These are phyloP conservation scores for Agrotis ipsilon DNA, from an alignment of 2,888 invertebrate species.

Conservation along the genomic window DNA sequence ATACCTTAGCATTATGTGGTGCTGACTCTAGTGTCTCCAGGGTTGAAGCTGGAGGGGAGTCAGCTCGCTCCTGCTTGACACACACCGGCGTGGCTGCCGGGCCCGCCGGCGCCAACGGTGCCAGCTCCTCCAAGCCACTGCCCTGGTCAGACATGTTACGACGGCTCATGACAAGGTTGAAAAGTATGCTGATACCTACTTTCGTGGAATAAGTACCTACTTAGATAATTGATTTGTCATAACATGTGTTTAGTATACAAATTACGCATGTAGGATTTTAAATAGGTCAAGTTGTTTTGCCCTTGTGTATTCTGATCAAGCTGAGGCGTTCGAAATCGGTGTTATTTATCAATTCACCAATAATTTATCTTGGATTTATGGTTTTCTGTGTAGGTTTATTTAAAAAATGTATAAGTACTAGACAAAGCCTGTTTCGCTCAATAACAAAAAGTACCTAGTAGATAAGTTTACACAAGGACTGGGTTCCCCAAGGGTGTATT, in stretches of 20 bases:
- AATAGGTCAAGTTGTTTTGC: too few relatives aligned
- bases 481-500: slow-evolving; percentile 17
- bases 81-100: slow-evolving; percentile 86
- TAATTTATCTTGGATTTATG: not conserved
- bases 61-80: slow-evolving; percentile 79
- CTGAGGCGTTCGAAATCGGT: not conserved
- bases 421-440: not conserved
- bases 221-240: too few relatives aligned
- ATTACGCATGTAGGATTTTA: too few relatives aligned
- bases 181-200: too few relatives aligned
- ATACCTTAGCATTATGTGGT: slow-evolving; percentile 66
- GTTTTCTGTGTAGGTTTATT: not conserved
- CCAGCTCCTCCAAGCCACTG: slow-evolving; percentile 84
- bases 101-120: slow-evolving; percentile 85
- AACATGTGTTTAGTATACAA: too few relatives aligned
- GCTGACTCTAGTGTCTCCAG: slow-evolving; percentile 94
- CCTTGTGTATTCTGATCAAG: not conserved
- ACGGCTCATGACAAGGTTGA: too few relatives aligned
- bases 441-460: not conserved
- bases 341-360: not conserved
- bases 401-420: too few relatives aligned
- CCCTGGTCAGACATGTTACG: slow-evolving; percentile 31
- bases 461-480: not conserved
- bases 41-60: slow-evolving; percentile 85
- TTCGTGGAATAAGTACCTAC: too few relatives aligned